phyloP scores from a whole-genome alignment of 2,113 vertebrate species.

The Hassar affinis region DNA sequence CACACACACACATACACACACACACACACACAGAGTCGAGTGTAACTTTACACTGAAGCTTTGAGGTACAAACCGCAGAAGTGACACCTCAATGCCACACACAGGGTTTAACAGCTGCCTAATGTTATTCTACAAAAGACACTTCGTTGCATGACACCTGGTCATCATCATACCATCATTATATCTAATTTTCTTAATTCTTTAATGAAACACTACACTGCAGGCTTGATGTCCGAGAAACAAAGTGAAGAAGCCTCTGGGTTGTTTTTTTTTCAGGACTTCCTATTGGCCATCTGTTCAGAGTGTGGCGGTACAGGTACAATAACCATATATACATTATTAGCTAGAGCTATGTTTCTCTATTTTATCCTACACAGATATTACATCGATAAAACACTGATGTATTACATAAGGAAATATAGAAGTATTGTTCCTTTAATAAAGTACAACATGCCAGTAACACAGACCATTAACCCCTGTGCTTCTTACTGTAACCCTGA shows the following conservation, averaged over 20 bases:
- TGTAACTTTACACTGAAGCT: slow-evolving; percentile 41
- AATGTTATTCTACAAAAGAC: not conserved
- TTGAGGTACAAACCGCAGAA: slow-evolving; percentile 31
- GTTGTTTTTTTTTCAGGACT: not conserved
- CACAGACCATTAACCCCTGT: not conserved
- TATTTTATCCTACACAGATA: too few relatives aligned
- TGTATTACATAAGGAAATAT: too few relatives aligned
- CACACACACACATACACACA: slow-evolving; percentile 21
- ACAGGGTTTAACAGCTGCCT: slow-evolving; percentile 18
- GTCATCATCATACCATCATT: slow-evolving; percentile 7
- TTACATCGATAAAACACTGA: too few relatives aligned
- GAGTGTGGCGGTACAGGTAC: not conserved
- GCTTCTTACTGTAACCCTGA: not conserved
- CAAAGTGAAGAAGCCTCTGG: not conserved
- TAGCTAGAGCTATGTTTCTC: too few relatives aligned
- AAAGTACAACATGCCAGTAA: too few relatives aligned
- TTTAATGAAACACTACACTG: slow-evolving; percentile 23
- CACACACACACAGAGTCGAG: slow-evolving; percentile 22
- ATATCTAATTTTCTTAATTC: slow-evolving; percentile 8
- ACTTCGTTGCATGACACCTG: slow-evolving; percentile 8
- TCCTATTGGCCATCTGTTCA: slow-evolving; percentile 27
- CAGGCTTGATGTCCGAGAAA: not conserved
- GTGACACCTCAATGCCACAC: slow-evolving; percentile 26
- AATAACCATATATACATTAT: not conserved
- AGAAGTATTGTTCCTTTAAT: too few relatives aligned